Evolutionary conservation across 2,113 vertebrate genomes (phyloP), one percentile per base, ranked within the genome.

Genomic region (Lagopus muta): DNA sequence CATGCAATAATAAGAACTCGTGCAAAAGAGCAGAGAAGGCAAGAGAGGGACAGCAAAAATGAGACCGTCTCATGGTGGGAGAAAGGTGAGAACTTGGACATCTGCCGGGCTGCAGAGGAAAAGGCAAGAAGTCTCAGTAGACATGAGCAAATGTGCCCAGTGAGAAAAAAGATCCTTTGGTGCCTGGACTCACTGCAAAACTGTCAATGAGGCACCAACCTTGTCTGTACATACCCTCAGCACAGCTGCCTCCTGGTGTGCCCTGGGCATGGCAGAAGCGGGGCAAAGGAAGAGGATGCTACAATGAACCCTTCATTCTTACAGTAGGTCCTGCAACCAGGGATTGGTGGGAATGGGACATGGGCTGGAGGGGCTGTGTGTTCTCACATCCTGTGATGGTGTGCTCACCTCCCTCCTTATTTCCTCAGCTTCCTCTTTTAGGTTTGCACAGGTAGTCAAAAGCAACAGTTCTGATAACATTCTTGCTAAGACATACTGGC

Each of bases 151-250:
- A 65, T 1, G 40, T 0, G 57, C 11, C 8, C 67, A 21, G 10
- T 1, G 61, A 72, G 13, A 47, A 58, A 25, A 73, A 24, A 73
- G n/a, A 9, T 57, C 36, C 38, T 67, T 36, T 40, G 34, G 9
- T 40, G 72, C 38, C 55, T 65, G 38, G 22, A 4, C 25, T 60
- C 21, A 2, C 30, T 5, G 18, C 25, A 65, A 36, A 20, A 22
- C 13, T 45, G 67, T 15, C 36, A 72, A 10, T 1, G 25, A 77
- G 25, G 13, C 20, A n/a, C n/a, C 45, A 2, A 16, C 40, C 10
- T 13, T 12, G 42, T n/a, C 6, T 61, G 67, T 10, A 0, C 1
- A 18, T 65, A 13, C 61, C 24, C 48, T 43, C 0, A 3, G 73
- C 73, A 78, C 34, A 54, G 15, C n/a, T 66, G 54, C 24, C 24